Percentiles rank a stretch among this genome's conserved stretches.
Conservation (phyloP, 2,113 vertebrate genomes). For the Jacana jacana region DNA sequence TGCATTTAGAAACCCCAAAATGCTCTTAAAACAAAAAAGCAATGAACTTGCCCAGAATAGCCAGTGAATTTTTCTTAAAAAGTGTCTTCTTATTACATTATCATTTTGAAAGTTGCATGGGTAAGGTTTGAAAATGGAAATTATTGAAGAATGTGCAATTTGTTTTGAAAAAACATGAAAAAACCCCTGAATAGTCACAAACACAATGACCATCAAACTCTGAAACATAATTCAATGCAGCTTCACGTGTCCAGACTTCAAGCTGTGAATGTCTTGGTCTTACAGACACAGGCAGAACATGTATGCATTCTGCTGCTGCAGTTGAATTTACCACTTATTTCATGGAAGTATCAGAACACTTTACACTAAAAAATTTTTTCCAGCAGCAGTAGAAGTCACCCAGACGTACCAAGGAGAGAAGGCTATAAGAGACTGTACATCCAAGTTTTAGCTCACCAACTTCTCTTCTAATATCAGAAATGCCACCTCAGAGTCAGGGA, state of each 20-base stretch:
- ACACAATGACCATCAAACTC: no score
- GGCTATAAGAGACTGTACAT: neutral
- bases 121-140: neutral
- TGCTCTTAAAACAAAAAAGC: neutral
- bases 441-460: neutral
- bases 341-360: neutral
- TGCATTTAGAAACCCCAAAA: neutral
- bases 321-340: neutral
- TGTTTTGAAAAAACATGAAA: rapidly evolving
- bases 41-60: neutral
- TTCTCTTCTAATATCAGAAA: neutral
- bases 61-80: neutral
- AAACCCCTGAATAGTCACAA: neutral
- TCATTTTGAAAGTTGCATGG: neutral
- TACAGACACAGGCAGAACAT: neutral
- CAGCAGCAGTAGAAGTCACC: neutral
- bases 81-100: neutral
- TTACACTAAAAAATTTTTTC: neutral
- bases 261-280: neutral
- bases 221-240: neutral
- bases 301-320: neutral
- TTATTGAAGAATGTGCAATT: neutral
- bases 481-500: neutral
- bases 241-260: neutral
- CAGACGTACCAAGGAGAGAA: neutral